Base-by-base conservation (phyloP, 2,888 invertebrate genomes). In the Bhutanitis thaidina region DNA sequence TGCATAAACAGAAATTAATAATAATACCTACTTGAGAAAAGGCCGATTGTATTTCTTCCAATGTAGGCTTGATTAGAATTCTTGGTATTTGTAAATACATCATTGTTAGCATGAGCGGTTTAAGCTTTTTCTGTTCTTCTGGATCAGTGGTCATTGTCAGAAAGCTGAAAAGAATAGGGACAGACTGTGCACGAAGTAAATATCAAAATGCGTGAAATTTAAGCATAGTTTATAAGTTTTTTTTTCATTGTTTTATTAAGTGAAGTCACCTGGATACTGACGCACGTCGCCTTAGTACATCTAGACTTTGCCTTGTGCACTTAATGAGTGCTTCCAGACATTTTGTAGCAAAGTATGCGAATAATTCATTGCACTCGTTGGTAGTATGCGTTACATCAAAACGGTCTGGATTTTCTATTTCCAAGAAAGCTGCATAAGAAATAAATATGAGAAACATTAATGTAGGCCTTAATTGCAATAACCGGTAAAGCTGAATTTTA, bases 301-400 rank as follows among this genome's bases (percentile, higher is more conserved):
- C 96, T 53, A 97, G 81, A 10, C 96, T 95, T 38, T 87, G 82
- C 69, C 93, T 93, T 0, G 95, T 95, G 48, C 93, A 92, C 65
- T 93, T 94, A 9, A 95, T 93, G 14, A 97, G 82, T 2, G 95
- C 83, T 54, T 95, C 93, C 29, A 94, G 83, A 55, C 95, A 91
- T 77, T 93, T 94, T 45, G 93, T 92, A 60, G 95, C 95, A 66
- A 95, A 96, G 71, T 93, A 94, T 0, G 94, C 93, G 71, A 95
- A 96, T 43, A 96, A 82, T 69, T 96, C 96, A 71, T 95, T 93
- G 64, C 95, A 95, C 69, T 96, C 95, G 44, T 92, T 93, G 39
- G 93, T 92, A 3, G 93, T 83, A 34, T 90, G 90, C 45, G 71
- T 65, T 20, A 93, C 67, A 53, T 94, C 94, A 60, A 91, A 90